Evolutionary conservation across 1,140 invertebrate species (phyloP), one percentile per base, ranked within the genome.

Genomic region (Lucilia sericata): DNA sequence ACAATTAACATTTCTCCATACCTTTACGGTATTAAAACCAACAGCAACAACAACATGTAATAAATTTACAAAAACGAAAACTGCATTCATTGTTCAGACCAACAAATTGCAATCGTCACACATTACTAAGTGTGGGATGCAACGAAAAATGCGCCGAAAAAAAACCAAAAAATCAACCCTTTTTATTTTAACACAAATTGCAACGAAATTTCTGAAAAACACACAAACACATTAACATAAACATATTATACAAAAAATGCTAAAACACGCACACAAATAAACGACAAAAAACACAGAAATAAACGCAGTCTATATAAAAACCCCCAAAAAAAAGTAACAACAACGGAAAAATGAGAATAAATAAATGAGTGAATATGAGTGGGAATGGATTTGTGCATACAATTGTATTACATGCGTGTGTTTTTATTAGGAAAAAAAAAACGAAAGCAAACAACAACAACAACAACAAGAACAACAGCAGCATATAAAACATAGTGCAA

Each of bases 201-300:
- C 76, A 80, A 80, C 76, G 76, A 80, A 80, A 51, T 80, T 80
- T 49, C 74, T 17, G 34, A 9, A 36, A 75, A 55, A 55, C 5
- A 55, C 12, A 0, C 21, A 19, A n/a, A 30, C 19, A 34, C 4
- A 30, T 70, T 36, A 12, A 82, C 2, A 17, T 19, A 82, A n/a
- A 70, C 55, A 25, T 70, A 82, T 55, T 25, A 55, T 13, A 36
- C n/a, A n/a, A 70, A 74, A 82, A 36, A 60, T n/a, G 51, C 51
- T n/a, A 55, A 82, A 34, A 82, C 55, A 82, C 82, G 65, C 82
- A 82, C 82, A 82, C 82, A 82, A 65, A 82, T 74, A 82, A 82
- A 82, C 47, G 14, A 51, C n/a, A n/a, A n/a, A 82, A 65, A 78
- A 78, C 13, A 30, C 25, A 30, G 25, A 30, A 30, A 30, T 47